Base-by-base conservation (phyloP, 1,140 invertebrate genomes). In the Marisa cornuarietis region DNA sequence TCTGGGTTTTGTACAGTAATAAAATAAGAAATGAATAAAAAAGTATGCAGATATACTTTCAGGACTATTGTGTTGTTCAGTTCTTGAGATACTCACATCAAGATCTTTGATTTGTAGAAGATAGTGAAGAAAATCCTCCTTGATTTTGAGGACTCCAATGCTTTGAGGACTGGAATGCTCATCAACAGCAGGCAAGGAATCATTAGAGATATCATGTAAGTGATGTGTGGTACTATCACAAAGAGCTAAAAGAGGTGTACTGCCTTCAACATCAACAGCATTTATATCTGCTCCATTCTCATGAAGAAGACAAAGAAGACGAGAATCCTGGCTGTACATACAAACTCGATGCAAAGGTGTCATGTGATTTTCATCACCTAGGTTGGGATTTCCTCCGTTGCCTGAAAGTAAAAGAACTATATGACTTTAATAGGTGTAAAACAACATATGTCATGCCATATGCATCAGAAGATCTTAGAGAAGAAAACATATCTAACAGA, bases 201-300 rank as follows among this genome's bases (percentile, higher is more conserved):
- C 86, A 66, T 87, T 83, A 51, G 83, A 79, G 52, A 83, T 85
- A 69, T 87, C 84, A 65, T 85, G 84, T 71, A 84, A 74, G 14
- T 86, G 83, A 20, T 83, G 82, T 3, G 82, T 76, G 3, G 84
- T 71, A 7, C 85, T 82, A 74, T 87, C 84, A 83, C 86, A 89
- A 76, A 88, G 77, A 1, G 86, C 81, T n/a, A 88, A 69, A 13
- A 89, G 73, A 22, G 88, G 88, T 14, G 87, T 85, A 74, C 86
- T 88, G 20, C 86, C 85, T 14, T 81, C 63, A 42, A 52, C 51
- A 72, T 89, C 87, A 42, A 79, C 63, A n/a, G 82, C 81, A 74
- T 85, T 88, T 14, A 87, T 66, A 68, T 87, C 83, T 16, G 84
- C 86, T 18, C 86, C 88, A 79, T 85, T 88, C 14, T 88, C 87